Percentiles rank a stretch among this genome's conserved stretches.
Evolutionary conservation across 2,113 vertebrate genomes (phyloP).

Genomic region (Ia io): DNA sequence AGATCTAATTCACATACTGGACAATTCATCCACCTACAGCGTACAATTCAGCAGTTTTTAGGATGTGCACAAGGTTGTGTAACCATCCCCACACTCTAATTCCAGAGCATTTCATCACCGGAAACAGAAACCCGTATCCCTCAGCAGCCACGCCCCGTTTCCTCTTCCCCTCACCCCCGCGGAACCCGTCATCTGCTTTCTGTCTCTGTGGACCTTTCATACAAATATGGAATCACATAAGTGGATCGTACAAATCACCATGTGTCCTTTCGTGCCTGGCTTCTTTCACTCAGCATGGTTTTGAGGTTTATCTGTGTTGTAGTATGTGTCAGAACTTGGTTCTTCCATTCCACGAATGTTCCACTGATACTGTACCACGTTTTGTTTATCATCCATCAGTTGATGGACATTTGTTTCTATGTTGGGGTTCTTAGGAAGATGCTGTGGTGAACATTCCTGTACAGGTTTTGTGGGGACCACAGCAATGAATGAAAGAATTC

Average conservation of each 20-base stretch:
- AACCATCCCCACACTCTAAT: neutral
- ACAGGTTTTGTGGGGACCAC: neutral
- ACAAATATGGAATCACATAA: neutral
- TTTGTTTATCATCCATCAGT: neutral
- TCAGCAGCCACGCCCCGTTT: neutral
- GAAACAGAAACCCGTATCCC: neutral
- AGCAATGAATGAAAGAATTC: neutral
- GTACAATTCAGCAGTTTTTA: neutral
- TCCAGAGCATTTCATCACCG: neutral
- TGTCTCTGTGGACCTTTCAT: neutral
- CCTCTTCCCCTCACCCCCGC: neutral
- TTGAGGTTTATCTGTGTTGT: neutral
- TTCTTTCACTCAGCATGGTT: fast-evolving
- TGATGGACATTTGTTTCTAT: neutral
- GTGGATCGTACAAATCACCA: neutral
- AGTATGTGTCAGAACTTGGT: fast-evolving
- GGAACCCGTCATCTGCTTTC: neutral
- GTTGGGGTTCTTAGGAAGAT: neutral
- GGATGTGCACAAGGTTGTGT: neutral
- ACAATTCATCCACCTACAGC: neutral
- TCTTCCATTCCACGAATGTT: neutral
- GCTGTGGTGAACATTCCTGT: neutral
- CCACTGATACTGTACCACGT: fast-evolving
- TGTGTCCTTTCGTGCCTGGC: neutral
- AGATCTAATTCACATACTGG: neutral